phyloP scores from a whole-genome alignment of 2,888 invertebrate species.

The Eilema sororculum region DNA sequence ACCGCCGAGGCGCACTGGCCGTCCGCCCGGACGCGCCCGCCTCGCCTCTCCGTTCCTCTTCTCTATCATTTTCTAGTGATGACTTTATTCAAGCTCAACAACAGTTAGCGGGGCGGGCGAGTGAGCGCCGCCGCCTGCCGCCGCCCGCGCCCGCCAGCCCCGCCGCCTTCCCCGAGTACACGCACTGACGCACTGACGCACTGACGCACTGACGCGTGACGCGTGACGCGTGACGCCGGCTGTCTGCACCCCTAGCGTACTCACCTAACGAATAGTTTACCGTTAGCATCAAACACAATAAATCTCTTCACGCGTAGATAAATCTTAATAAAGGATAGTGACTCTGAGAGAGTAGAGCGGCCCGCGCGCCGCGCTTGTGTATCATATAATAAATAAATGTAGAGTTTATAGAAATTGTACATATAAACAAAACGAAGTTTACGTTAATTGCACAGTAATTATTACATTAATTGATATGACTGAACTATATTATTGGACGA shows the following conservation, averaged over 20 bases:
- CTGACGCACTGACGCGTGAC: slow-evolving; percentile 92
- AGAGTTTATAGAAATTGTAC: slow-evolving; percentile 69
- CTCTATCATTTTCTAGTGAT: slow-evolving; percentile 97
- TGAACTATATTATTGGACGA: slow-evolving; percentile 73
- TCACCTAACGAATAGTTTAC: slow-evolving; percentile 72
- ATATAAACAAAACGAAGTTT: slow-evolving; percentile 65
- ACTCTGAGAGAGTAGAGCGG: slow-evolving; percentile 58
- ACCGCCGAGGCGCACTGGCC: slow-evolving; percentile 11
- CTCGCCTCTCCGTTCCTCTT: slow-evolving; percentile 90
- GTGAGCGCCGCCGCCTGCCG: slow-evolving; percentile 91
- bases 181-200: slow-evolving; percentile 92
- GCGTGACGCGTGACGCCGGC: no score
- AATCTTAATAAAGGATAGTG: slow-evolving; percentile 66
- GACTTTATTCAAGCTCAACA: slow-evolving; percentile 99
- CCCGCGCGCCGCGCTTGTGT: slow-evolving; percentile 66
- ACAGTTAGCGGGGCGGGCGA: slow-evolving; percentile 98
- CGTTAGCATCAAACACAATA: slow-evolving; percentile 74
- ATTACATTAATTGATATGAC: slow-evolving; percentile 76
- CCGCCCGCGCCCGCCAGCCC: slow-evolving; percentile 73
- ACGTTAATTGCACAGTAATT: slow-evolving; percentile 71
- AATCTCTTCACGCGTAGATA: slow-evolving; percentile 72
- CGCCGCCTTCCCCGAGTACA: slow-evolving; percentile 90
- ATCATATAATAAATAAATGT: slow-evolving; percentile 54
- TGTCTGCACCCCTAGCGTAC: slow-evolving; percentile 71
- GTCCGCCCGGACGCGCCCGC: slow-evolving; percentile 61